Evolutionary conservation across 1,140 invertebrate species (phyloP), one percentile per base, ranked within the genome.

Genomic region (Pseudachorutes palmiensis): DNA sequence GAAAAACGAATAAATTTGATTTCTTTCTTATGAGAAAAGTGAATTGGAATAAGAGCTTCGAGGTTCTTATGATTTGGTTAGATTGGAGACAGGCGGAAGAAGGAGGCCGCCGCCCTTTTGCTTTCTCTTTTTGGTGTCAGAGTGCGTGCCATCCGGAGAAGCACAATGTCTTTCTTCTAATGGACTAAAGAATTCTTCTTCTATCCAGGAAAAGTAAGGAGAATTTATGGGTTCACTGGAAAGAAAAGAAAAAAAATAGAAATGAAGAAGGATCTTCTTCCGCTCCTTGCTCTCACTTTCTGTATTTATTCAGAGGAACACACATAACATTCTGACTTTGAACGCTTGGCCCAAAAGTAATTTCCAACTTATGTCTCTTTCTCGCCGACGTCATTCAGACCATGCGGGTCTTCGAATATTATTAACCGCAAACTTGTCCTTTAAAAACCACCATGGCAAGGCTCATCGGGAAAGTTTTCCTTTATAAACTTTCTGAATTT

Each of bases 151-250:
- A 61, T 29, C 59, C 59, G 59, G 28, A 61, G 59, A 61, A 24
- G 31, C 9, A 61, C 59, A 61, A 61, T 61, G 59, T 19, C 16
- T 61, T 61, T 61, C 29, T 33, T 29, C 59, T 61, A 61, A 61
- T 61, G 59, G 59, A 61, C 59, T 61, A 33, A 33, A 61, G 30
- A 61, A 31, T 61, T 61, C 31, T 26, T 61, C 24, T 55, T 22
- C 51, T 55, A 14, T 45, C 19, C 51, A 5, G 14, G 3, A 14
- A 5, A 26, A 61, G 24, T 61, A 61, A 61, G 24, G 28, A 33
- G 31, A 61, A 61, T 61, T 61, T 61, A 61, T 61, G 51, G 51
- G 51, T 22, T 55, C 12, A 22, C 5, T 19, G 24, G 51, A 26
- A 55, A 22, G 24, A 55, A 24, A 55, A 26, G 51, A 55, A 55